Conservation (phyloP, 1,140 invertebrate species). For the Drosophila prosaltans region DNA sequence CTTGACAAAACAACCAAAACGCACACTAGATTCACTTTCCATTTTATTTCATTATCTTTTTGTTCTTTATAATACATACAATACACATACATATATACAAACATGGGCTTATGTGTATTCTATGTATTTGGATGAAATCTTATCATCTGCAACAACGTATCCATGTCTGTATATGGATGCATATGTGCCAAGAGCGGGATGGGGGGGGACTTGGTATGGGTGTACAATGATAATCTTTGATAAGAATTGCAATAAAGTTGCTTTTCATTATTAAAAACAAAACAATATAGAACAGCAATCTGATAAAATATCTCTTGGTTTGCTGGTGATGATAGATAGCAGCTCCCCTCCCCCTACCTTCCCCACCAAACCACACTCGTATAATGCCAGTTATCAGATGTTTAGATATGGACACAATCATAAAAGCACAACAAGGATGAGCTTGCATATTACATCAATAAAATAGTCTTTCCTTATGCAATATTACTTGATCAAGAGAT, state of each 20-base stretch:
- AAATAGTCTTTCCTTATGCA: background rate
- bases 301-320: constrained; percentile 37
- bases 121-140: constrained; percentile 48
- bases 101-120: too few relatives aligned
- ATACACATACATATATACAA: too few relatives aligned
- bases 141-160: constrained; percentile 30
- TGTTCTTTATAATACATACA: constrained; percentile 20
- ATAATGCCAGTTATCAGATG: constrained; percentile 13
- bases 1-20: constrained; percentile 7
- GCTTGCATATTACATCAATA: constrained; percentile 3
- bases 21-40: constrained; percentile 2
- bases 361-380: too few relatives aligned
- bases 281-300: constrained; percentile 29
- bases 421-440: constrained; percentile 3
- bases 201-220: constrained; percentile 2
- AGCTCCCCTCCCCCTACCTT: background rate
- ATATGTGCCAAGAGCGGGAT: constrained; percentile 18
- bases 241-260: constrained; percentile 68
- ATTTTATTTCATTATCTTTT: constrained; percentile 18
- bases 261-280: constrained; percentile 38
- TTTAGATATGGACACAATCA: background rate
- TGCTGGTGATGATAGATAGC: constrained; percentile 6
- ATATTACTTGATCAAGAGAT: background rate
- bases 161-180: constrained; percentile 34
- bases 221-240: constrained; percentile 59